Conservation (phyloP, 2,113 vertebrate genomes). For the Otocyon megalotis region DNA sequence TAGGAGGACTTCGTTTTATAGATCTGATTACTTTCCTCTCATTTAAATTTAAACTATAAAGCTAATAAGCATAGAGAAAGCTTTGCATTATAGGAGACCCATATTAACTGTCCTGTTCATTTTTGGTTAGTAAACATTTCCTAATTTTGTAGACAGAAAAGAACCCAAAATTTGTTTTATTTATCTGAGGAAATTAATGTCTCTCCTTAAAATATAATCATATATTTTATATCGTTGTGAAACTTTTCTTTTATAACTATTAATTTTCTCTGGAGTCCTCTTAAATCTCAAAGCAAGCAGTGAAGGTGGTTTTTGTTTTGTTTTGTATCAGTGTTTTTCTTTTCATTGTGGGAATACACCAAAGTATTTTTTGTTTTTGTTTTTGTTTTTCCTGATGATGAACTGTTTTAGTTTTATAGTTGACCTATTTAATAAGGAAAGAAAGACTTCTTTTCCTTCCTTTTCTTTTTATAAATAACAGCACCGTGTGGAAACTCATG, state of each 20-base stretch:
- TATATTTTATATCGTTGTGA: neutral
- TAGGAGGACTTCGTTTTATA: neutral
- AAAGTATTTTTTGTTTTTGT: neutral
- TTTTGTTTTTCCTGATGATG: neutral
- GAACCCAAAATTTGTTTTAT: neutral
- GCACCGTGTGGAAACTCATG: neutral
- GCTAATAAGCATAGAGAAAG: neutral
- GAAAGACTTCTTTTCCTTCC: neutral
- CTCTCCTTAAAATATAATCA: neutral
- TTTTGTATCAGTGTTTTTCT: neutral
- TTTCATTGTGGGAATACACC: neutral
- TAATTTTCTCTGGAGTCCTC: neutral
- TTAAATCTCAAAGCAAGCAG: neutral
- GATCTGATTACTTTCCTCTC: neutral
- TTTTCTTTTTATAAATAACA: neutral
- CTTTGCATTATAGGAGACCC: neutral
- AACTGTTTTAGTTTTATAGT: slow-evolving; percentile 23
- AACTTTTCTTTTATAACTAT: neutral
- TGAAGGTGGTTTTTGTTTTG: neutral
- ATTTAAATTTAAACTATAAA: slow-evolving; percentile 34
- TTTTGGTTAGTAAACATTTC: slow-evolving; percentile 6
- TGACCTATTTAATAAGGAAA: neutral
- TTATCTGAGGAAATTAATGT: neutral
- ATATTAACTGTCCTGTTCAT: neutral
- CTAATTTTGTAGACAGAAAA: neutral